These are phyloP conservation scores for Hydrocynus forskahlii DNA, from an alignment of 2,797 vertebrate genomes.

Conservation along the genomic window DNA sequence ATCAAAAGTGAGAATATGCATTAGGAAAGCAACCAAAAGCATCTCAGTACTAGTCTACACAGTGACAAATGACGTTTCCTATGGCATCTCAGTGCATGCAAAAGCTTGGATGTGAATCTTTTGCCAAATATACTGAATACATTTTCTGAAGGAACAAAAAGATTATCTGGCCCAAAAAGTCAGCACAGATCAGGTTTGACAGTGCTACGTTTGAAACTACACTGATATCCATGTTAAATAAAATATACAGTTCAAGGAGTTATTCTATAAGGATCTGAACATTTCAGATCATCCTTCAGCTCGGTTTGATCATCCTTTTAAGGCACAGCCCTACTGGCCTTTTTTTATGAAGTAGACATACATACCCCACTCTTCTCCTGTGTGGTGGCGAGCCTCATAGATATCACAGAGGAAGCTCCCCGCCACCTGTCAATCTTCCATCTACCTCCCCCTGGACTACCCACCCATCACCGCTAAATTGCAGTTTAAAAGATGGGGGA, in stretches of 20 bases:
- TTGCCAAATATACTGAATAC: conserved; percentile 15
- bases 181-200: neutral
- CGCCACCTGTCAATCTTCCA: conserved; percentile 76
- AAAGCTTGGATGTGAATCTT: conserved; percentile 6
- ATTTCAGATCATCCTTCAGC: conserved; percentile 41
- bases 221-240: conserved; percentile 36
- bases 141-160: conserved; percentile 19
- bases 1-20: neutral
- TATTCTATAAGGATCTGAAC: conserved; percentile 30
- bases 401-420: conserved; percentile 76
- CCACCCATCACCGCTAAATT: conserved; percentile 76
- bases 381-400: conserved; percentile 44
- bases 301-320: conserved; percentile 35
- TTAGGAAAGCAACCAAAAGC: neutral
- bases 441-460: conserved; percentile 63
- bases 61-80: neutral
- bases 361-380: conserved; percentile 24
- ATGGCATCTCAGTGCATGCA: neutral
- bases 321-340: conserved; percentile 26
- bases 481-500: conserved; percentile 81
- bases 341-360: conserved; percentile 40
- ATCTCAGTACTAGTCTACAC: neutral
- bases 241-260: neutral
- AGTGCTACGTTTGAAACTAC: conserved; percentile 29
- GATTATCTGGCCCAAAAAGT: conserved; percentile 2